A percentile compares a stretch with the other conserved stretches of the same genome.
Evolutionary conservation across 2,113 vertebrate species (phyloP).

Genomic region (Dromas ardeola): DNA sequence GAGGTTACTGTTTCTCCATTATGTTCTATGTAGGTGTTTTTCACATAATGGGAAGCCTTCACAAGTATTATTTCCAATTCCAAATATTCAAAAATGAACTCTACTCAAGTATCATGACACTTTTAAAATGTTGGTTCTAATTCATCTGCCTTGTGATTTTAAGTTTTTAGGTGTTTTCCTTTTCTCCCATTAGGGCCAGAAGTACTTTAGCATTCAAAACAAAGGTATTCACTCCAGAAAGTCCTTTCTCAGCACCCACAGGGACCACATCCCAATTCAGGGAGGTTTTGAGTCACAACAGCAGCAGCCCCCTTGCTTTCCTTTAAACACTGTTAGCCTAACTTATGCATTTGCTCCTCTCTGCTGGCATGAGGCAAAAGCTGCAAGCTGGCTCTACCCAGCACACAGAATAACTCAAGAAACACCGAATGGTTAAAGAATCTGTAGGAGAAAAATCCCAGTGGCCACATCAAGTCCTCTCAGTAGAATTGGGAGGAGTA

Average conservation of each 20-base stretch:
- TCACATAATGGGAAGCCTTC: neutral
- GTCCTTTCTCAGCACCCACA: neutral
- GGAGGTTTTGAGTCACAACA: neutral
- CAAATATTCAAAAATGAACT: neutral
- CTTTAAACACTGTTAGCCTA: neutral
- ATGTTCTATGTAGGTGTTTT: neutral
- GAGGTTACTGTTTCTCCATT: neutral
- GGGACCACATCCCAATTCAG: neutral
- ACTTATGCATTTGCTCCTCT: neutral
- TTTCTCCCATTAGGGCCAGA: neutral
- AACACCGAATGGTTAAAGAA: neutral
- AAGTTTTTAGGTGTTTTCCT: neutral
- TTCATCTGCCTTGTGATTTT: neutral
- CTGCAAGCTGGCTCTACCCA: neutral
- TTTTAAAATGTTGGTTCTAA: neutral
- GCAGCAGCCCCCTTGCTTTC: neutral
- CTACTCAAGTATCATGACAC: neutral
- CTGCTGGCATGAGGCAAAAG: neutral
- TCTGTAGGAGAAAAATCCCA: neutral
- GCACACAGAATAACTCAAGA: neutral
- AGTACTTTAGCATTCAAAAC: neutral
- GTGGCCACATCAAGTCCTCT: neutral
- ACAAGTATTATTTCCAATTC: neutral
- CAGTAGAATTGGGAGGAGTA: neutral
- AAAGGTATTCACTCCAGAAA: neutral